A percentile compares a stretch with the other conserved stretches of the same genome.
Evolutionary conservation across 2,888 invertebrate species (phyloP).

Genomic region (Aplocera efformata): DNA sequence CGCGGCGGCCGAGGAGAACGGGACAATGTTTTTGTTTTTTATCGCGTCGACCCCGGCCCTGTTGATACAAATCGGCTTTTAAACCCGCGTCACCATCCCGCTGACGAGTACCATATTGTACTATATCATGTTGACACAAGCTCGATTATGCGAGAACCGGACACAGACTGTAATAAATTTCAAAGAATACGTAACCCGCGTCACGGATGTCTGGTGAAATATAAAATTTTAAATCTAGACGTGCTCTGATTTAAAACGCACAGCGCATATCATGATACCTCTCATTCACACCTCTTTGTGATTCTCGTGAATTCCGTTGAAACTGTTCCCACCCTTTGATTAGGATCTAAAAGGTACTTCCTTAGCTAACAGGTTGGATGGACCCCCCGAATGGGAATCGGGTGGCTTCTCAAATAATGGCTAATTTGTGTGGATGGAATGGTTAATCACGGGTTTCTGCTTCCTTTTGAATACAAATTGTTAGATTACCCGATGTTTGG

Average conservation of each 20-base stretch:
- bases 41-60: constrained; percentile 28
- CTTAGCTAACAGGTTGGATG: constrained; percentile 20
- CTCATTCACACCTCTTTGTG: constrained; percentile 36
- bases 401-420: constrained; percentile 26
- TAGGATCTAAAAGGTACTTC: constrained; percentile 29
- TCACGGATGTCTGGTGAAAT: constrained; percentile 19
- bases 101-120: constrained; percentile 4
- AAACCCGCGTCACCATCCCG: constrained; percentile 27
- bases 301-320: constrained; percentile 27
- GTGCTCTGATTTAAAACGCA: constrained; percentile 39
- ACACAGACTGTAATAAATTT: constrained; percentile 12
- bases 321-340: constrained; percentile 29
- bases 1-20: constrained; percentile 20
- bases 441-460: constrained; percentile 19
- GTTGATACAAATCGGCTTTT: constrained; percentile 38
- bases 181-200: constrained; percentile 3
- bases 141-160: constrained; percentile 5
- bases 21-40: constrained; percentile 34
- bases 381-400: constrained; percentile 11
- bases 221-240: constrained; percentile 27
- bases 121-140: constrained; percentile 10
- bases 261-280: constrained; percentile 27
- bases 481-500: constrained; percentile 16
- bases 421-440: constrained; percentile 30
- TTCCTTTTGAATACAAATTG: constrained; percentile 26